These are phyloP conservation scores for Macquaria ambigua DNA, from an alignment of 2,113 vertebrate genomes.

Conservation along the genomic window DNA sequence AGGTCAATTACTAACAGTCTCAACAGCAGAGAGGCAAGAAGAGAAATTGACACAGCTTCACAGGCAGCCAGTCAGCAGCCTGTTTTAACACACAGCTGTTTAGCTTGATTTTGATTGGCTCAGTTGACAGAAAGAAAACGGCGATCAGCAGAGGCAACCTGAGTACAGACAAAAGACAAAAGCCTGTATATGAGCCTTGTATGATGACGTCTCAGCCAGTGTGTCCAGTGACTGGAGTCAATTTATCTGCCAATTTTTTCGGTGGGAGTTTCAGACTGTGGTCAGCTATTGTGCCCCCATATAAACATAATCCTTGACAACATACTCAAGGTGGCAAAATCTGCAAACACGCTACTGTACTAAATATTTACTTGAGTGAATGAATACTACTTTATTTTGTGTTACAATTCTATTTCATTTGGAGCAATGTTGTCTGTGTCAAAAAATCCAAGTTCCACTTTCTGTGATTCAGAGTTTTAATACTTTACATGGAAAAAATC, in stretches of 20 bases:
- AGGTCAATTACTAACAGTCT: conserved; percentile 14
- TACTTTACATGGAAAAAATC: not conserved
- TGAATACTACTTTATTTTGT: not conserved
- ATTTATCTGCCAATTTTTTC: not conserved
- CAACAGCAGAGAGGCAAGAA: not conserved
- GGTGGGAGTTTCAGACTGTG: no score
- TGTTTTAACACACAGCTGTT: not conserved
- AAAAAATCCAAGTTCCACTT: not conserved
- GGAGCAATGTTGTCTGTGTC: not conserved
- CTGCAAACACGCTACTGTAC: not conserved
- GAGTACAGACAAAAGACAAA: not conserved
- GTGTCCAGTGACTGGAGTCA: not conserved
- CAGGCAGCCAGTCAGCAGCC: not conserved
- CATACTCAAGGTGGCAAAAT: no score
- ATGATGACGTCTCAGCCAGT: not conserved
- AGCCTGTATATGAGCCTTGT: not conserved
- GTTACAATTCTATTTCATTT: accelerated
- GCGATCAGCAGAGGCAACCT: not conserved
- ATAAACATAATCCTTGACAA: no score
- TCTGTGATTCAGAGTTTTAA: not conserved
- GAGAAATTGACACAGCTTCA: not conserved
- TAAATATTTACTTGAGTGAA: not conserved
- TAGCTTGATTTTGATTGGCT: not conserved
- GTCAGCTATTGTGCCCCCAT: no score
- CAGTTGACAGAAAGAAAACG: not conserved